Evolutionary conservation across 2,113 vertebrate species (phyloP), one percentile per base, ranked within the genome.

Genomic region (Grantiella picta): DNA sequence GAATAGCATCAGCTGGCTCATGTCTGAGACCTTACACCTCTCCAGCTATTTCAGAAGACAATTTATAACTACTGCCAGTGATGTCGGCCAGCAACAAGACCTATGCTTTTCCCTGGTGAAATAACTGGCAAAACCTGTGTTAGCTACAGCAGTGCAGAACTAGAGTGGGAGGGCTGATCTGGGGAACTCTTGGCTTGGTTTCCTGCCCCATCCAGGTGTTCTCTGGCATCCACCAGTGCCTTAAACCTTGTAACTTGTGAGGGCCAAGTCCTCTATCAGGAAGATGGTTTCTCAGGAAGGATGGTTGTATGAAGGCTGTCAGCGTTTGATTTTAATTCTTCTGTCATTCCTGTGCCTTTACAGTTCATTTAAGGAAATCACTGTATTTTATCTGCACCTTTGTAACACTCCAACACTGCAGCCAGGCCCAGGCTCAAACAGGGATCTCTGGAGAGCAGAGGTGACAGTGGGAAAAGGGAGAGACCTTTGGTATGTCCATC

Each of bases 61-160:
- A 57, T 93, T 90, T 95, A 87, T 82, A 83, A 80, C 85, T 53
- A 92, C 82, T 94, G 92, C 63, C 79, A 93, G 88, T 81, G 88
- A 47, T 22, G 63, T 88, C 71, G 40, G 86, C 79, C 92, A 92
- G 12, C n/a, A 90, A 38, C 68, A 83, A 73, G 68, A 88, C 47
- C 68, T 54, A 33, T 61, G 31, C 4, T 90, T 93, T n/a, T 80
- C 82, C 66, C 68, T 29, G 15, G 71, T 90, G 85, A 75, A 80
- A 83, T 60, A 92, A 78, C 50, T 66, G 64, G 52, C 29, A 71
- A 89, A 95, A 81, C 44, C 71, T 47, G 29, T 22, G 22, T 69
- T 73, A 91, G 64, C 36, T 49, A 50, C 54, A 83, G 44, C 7
- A 5, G 31, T 12, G 21, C 6, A 56, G 73, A 52, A 13, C n/a